A percentile compares a stretch with the other conserved stretches of the same genome.
Conservation (phyloP, 2,797 vertebrate genomes). For the Tympanoctomys barrerae region DNA sequence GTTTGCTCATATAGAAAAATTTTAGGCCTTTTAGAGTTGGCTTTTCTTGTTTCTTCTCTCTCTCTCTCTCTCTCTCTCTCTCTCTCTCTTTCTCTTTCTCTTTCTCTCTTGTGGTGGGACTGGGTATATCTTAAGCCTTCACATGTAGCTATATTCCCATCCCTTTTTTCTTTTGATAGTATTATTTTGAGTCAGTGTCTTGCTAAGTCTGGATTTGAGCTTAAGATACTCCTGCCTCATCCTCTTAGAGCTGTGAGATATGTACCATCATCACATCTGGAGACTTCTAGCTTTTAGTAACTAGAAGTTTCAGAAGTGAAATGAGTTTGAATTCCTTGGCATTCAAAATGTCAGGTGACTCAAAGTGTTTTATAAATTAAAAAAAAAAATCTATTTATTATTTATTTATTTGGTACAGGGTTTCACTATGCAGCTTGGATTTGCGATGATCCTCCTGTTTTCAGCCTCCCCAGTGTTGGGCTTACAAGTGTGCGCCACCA, state of each 20-base stretch:
- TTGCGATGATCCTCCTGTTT: too few relatives aligned
- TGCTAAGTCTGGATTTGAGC: not conserved
- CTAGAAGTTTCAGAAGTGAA: constrained; percentile 19
- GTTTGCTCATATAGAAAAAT: constrained; percentile 38
- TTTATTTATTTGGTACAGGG: too few relatives aligned
- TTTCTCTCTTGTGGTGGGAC: not conserved
- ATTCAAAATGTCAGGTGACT: constrained; percentile 1
- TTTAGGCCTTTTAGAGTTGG: not conserved
- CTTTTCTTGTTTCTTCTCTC: not conserved
- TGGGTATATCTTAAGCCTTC: not conserved
- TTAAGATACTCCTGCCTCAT: not conserved
- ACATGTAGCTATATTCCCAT: not conserved
- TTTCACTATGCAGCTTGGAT: too few relatives aligned
- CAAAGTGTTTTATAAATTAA: not conserved
- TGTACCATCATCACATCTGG: not conserved
- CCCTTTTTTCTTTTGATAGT: not conserved
- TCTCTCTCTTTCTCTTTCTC: too few relatives aligned
- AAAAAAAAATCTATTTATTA: too few relatives aligned
- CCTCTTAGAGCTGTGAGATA: not conserved
- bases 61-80: fast-evolving
- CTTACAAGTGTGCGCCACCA: too few relatives aligned
- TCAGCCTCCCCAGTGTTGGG: too few relatives aligned
- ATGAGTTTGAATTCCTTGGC: constrained; percentile 25
- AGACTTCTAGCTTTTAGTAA: not conserved
- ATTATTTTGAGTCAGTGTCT: not conserved